These are phyloP conservation scores for Pithys albifrons DNA, from an alignment of 2,113 vertebrate genomes.

Conservation along the genomic window DNA sequence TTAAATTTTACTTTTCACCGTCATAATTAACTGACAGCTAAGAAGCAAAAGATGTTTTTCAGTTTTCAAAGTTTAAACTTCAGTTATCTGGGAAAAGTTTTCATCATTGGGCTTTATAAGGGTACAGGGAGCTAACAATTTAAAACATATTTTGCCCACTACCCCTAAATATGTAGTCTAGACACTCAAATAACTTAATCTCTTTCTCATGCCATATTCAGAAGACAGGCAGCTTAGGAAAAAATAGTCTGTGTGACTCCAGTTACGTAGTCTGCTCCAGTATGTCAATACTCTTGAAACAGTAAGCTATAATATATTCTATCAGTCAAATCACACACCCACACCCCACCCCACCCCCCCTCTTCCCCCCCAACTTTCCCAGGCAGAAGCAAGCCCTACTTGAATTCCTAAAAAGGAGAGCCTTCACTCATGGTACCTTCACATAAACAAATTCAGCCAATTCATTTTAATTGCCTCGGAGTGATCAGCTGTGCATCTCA, in stretches of 20 bases:
- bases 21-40: background rate
- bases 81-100: background rate
- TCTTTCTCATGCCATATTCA: background rate
- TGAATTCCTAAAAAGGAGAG: slow-evolving; percentile 34
- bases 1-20: background rate
- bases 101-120: background rate
- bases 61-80: background rate
- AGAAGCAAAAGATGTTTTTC: background rate
- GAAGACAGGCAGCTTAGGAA: background rate
- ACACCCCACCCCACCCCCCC: background rate
- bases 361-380: background rate
- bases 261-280: background rate
- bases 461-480: slow-evolving; percentile 38
- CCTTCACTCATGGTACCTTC: background rate
- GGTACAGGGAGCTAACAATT: background rate
- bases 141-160: background rate
- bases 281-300: background rate
- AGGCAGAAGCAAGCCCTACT: background rate
- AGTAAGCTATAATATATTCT: background rate
- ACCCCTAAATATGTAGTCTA: background rate
- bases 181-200: background rate
- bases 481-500: background rate
- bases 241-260: background rate
- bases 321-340: slow-evolving; percentile 2
- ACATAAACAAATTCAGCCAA: slow-evolving; percentile 2